phyloP scores from a whole-genome alignment of 2,113 vertebrate species.

The Okapia johnstoni region DNA sequence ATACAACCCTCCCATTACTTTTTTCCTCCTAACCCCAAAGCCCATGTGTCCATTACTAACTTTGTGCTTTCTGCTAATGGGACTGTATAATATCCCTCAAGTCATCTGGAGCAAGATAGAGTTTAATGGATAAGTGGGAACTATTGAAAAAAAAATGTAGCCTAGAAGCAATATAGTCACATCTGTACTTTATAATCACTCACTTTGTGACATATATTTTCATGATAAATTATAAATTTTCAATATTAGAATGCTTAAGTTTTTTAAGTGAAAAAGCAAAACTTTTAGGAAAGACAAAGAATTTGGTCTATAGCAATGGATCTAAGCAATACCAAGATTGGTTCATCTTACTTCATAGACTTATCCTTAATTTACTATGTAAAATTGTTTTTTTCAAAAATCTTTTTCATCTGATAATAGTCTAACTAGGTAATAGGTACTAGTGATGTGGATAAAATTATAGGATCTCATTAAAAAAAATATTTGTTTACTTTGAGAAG shows the following conservation, averaged over 20 bases:
- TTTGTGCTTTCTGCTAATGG: background rate
- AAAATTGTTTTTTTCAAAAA: background rate
- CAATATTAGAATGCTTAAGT: background rate
- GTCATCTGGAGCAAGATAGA: background rate
- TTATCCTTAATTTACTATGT: background rate
- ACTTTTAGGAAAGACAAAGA: background rate
- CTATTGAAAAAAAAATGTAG: background rate
- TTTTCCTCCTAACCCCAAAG: accelerated
- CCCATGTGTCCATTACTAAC: accelerated
- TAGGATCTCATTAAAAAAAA: background rate
- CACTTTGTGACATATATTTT: background rate
- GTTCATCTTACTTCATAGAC: background rate
- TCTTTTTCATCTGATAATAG: background rate
- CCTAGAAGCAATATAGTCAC: background rate
- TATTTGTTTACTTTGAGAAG: background rate
- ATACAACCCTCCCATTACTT: background rate
- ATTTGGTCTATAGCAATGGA: background rate
- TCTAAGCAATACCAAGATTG: background rate
- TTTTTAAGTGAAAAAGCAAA: background rate
- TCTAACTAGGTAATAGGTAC: background rate
- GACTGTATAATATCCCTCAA: background rate
- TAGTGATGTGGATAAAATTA: background rate
- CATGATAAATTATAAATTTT: background rate
- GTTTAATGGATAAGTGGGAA: background rate
- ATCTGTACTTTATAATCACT: background rate